Percentiles rank a stretch among this genome's conserved stretches.
Evolutionary conservation across 2,113 vertebrate species (phyloP).

Genomic region (Scopus umbretta): DNA sequence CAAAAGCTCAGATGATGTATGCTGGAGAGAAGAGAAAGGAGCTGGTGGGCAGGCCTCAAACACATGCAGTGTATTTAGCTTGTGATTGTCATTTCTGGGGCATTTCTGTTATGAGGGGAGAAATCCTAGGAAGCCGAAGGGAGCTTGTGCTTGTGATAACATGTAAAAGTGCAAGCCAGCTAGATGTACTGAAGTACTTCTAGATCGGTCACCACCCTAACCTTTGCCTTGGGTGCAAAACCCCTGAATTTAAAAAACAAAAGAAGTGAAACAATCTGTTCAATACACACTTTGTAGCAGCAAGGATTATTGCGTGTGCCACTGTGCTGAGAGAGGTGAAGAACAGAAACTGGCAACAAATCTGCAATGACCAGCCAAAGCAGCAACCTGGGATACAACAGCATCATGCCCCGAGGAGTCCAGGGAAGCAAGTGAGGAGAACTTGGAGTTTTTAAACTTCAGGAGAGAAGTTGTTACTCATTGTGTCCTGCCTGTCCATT

Average conservation of each 20-base stretch:
- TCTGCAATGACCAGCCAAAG: not conserved
- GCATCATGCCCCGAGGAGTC: accelerated
- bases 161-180: not conserved
- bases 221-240: not conserved
- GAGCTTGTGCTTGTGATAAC: not conserved
- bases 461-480: not conserved
- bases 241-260: not conserved
- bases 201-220: not conserved
- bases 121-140: not conserved
- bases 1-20: not conserved
- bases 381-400: not conserved
- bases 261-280: not conserved
- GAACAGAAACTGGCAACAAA: not conserved
- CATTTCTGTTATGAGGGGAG: not conserved
- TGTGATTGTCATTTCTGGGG: not conserved
- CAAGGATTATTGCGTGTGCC: not conserved
- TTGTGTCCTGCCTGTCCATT: not conserved
- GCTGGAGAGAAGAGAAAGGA: not conserved
- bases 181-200: not conserved
- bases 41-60: not conserved
- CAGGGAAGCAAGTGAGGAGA: not conserved
- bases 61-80: not conserved
- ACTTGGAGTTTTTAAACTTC: not conserved
- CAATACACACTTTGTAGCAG: not conserved
- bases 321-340: not conserved